Base-by-base conservation (phyloP, 2,888 invertebrate species). In the Aporophyla lueneburgensis region DNA sequence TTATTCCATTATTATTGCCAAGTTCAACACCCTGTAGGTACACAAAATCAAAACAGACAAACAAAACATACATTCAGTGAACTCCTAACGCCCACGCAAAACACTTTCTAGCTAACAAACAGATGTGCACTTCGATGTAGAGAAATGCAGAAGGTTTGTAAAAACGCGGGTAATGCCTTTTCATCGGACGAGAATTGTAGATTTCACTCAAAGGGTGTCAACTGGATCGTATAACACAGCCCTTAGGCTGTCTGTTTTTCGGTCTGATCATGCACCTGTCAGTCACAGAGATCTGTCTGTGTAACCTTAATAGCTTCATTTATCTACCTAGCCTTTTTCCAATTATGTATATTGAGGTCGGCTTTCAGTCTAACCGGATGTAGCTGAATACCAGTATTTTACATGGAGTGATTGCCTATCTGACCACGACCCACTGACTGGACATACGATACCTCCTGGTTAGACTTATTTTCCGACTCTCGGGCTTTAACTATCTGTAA, bases 31-130 rank as follows among this genome's bases (percentile, higher is more conserved):
- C 33, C 27, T 24, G 40, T 27, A 62, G 19, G 33, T 71, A 81
- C 46, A 61, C 49, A 61, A 80, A 81, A 84, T 61, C 61, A 71
- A 62, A 76, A 73, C 62, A 70, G n/a, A 67, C 76, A 54, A 74
- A 71, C 54, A 65, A 61, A 69, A 66, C 65, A 61, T 46, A 62
- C 43, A 74, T 71, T 69, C 65, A 61, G 85, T 53, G 71, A 84
- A 76, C 71, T 74, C 43, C 56, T 81, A 61, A 76, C 71, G 63
- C 85, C 83, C 61, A 81, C 85, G 58, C 65, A 63, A 61, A 81
- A 71, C 71, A 71, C 71, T 85, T 84, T 51, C 81, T 54, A 53
- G 68, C 68, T 33, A 61, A 5, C 56, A 40, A 71, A 56, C 81
- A 84, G 68, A 83, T 74, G 85, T 66, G 71, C 70, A 24, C 53